phyloP scores from a whole-genome alignment of 2,888 invertebrate species.

The Acanthosepion lycidas region DNA sequence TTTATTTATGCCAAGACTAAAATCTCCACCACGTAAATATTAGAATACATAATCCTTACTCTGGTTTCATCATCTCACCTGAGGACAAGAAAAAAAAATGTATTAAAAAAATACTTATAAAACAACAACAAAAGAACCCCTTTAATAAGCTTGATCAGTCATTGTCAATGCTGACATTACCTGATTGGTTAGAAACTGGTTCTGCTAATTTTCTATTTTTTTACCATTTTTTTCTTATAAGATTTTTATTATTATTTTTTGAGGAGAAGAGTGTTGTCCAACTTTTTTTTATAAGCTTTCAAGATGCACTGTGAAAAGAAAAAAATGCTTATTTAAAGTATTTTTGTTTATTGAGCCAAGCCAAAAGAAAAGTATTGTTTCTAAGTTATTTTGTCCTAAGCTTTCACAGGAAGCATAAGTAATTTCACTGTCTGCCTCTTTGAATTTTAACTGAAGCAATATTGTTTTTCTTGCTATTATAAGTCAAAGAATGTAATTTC shows the following conservation, averaged over 20 bases:
- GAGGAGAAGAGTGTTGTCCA: no score
- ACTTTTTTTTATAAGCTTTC: no score
- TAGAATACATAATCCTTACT: not conserved
- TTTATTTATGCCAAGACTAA: conserved; percentile 7
- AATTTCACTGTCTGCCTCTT: no score
- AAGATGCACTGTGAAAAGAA: no score
- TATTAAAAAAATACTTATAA: not conserved
- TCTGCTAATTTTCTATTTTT: not conserved
- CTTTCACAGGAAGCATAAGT: no score
- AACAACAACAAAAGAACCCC: not conserved
- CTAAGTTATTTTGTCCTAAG: no score
- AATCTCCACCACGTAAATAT: not conserved
- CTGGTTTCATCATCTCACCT: not conserved
- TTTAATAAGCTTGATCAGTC: not conserved
- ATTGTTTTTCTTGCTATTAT: no score
- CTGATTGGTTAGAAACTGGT: not conserved
- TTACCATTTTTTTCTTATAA: not conserved
- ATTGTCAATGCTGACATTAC: not conserved
- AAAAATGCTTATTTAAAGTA: no score
- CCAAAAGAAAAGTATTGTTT: no score
- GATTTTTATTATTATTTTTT: not conserved
- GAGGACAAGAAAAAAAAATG: not conserved
- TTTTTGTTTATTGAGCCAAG: no score
- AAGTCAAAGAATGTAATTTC: no score
- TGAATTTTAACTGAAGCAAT: no score